These are phyloP conservation scores for Cetoscarus ocellatus DNA, from an alignment of 2,797 vertebrate species.

Conservation along the genomic window DNA sequence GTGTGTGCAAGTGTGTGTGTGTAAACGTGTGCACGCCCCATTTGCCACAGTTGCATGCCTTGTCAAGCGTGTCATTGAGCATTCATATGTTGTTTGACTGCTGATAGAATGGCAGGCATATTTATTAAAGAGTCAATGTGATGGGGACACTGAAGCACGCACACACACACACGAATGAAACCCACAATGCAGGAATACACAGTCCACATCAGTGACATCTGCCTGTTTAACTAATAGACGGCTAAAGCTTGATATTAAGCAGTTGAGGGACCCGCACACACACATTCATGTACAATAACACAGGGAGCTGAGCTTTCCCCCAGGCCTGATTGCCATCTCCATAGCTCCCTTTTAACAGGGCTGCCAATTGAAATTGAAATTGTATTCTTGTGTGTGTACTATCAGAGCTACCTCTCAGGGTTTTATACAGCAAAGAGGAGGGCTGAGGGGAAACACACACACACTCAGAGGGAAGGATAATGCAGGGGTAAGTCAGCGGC, in stretches of 20 bases:
- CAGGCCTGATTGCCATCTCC: slow-evolving; percentile 83
- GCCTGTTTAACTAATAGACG: slow-evolving; percentile 78
- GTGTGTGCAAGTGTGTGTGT: slow-evolving; percentile 13
- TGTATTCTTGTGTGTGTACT: slow-evolving; percentile 80
- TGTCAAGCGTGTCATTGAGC: slow-evolving; percentile 81
- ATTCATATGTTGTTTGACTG: slow-evolving; percentile 76
- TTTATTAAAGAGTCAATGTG: slow-evolving; percentile 81
- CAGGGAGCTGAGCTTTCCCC: slow-evolving; percentile 58
- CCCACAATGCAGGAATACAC: slow-evolving; percentile 58
- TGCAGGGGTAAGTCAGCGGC: slow-evolving; percentile 69
- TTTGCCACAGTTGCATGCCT: slow-evolving; percentile 72
- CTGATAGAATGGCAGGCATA: slow-evolving; percentile 75
- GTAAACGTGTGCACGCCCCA: slow-evolving; percentile 13
- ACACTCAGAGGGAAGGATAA: slow-evolving; percentile 58
- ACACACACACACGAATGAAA: slow-evolving; percentile 9
- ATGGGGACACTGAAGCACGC: slow-evolving; percentile 61
- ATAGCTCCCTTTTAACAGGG: slow-evolving; percentile 78
- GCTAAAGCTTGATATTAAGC: slow-evolving; percentile 74
- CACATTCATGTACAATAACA: slow-evolving; percentile 45
- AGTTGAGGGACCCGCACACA: slow-evolving; percentile 46
- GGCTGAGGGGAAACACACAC: slow-evolving; percentile 34
- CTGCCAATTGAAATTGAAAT: slow-evolving; percentile 85
- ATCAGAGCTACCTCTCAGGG: slow-evolving; percentile 78
- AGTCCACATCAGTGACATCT: slow-evolving; percentile 75
- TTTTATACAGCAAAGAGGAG: slow-evolving; percentile 76